Evolutionary conservation across 2,797 vertebrate species (phyloP), one percentile per base, ranked within the genome.

Genomic region (Poeciliopsis turneri): DNA sequence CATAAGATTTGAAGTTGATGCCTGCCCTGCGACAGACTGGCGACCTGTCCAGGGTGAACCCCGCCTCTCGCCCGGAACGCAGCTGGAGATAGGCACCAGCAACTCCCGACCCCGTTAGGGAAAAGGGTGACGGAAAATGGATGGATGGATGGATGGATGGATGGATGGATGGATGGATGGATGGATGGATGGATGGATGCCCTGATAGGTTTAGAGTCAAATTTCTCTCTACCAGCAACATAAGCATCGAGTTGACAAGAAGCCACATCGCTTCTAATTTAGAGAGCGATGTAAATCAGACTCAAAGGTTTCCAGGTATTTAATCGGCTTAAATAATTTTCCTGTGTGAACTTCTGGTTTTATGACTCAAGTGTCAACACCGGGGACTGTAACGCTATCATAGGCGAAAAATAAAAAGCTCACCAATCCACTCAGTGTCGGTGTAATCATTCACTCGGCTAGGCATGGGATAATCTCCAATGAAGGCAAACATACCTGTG

Each of bases 291-390:
- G 30, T 41, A 61, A 46, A 79, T 69, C 80, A 71, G 80, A 86
- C 87, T 84, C 43, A 68, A 74, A 72, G 16, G 30, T 68, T 87
- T 87, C 77, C 59, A 81, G 82, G 72, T 75, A 83, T 84, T 83
- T 78, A 84, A 90, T 89, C 84, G 77, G 71, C 75, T 64, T 81
- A 83, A 91, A 84, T 88, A 16, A 82, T 88, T 84, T 91, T 91
- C 87, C 86, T 88, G 86, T 92, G 90, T 91, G 93, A 92, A 92
- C 88, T 81, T 66, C 12, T 75, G 61, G 86, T 91, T 89, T 90
- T 88, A 90, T 70, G 86, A 86, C 73, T 28, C 76, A 76, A 89
- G 82, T 87, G 91, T 93, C 88, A 90, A 92, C 89, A 92, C 1
- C 0, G 10, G 69, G 43, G 23, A 71, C 88, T 86, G 90, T 91